These are phyloP conservation scores for Paguma larvata DNA, from an alignment of 2,797 vertebrate species.

Conservation along the genomic window DNA sequence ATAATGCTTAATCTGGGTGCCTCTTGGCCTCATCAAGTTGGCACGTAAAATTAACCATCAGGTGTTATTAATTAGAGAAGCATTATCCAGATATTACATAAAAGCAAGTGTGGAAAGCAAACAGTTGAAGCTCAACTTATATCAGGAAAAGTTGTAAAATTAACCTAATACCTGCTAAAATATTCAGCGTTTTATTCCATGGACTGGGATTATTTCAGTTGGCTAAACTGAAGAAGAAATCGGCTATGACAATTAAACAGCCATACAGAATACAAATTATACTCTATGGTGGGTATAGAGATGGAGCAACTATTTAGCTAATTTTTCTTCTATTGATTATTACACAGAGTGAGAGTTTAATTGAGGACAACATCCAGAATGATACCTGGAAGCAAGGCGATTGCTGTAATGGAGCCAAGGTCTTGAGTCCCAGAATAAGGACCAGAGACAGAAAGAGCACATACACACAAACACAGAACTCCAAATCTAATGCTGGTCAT, in stretches of 20 bases:
- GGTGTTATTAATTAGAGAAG: neutral
- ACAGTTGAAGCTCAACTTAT: neutral
- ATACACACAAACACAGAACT: neutral
- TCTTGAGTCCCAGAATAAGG: neutral
- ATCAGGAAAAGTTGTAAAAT: neutral
- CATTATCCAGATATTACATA: neutral
- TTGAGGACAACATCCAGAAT: too few relatives aligned
- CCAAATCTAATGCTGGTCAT: neutral
- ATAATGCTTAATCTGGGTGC: neutral
- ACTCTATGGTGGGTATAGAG: neutral
- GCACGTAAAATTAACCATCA: neutral
- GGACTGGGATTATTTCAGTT: neutral
- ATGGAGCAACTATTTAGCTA: neutral
- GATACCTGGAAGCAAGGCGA: neutral
- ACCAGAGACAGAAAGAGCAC: neutral
- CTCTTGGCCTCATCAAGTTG: neutral
- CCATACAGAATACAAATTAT: neutral
- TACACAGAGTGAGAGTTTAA: neutral
- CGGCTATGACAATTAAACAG: neutral
- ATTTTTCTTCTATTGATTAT: neutral
- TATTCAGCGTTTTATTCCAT: neutral
- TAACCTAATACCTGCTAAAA: neutral
- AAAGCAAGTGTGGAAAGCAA: neutral
- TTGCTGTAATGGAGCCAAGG: neutral
- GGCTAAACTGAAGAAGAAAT: neutral